phyloP scores from a whole-genome alignment of 2,113 vertebrate genomes.

The Carlito syrichta region DNA sequence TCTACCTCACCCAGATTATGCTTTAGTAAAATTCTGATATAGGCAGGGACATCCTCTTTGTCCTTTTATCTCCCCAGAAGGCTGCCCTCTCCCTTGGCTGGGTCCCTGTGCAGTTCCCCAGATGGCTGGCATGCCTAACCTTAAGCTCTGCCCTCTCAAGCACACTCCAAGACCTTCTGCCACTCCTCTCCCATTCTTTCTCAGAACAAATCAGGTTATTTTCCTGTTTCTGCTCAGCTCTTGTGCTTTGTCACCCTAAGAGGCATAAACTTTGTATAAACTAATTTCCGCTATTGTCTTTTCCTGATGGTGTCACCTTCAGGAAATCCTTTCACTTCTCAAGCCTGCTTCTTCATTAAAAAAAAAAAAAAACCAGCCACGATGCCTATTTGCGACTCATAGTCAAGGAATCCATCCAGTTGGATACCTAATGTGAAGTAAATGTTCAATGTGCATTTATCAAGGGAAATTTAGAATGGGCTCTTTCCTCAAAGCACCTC shows the following conservation, averaged over 20 bases:
- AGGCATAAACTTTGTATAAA: not conserved
- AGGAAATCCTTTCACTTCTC: not conserved
- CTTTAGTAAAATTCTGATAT: not conserved
- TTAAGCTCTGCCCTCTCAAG: not conserved
- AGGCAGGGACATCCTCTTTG: no score
- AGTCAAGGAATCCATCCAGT: not conserved
- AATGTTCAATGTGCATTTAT: not conserved
- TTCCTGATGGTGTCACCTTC: not conserved
- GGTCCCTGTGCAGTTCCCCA: no score
- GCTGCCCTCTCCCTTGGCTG: not conserved
- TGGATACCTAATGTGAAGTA: not conserved
- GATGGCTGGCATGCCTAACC: not conserved
- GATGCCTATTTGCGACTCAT: not conserved
- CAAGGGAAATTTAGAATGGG: not conserved
- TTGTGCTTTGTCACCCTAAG: not conserved
- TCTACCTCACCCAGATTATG: not conserved
- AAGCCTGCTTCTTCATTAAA: not conserved
- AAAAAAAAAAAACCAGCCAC: not conserved
- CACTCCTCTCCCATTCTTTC: not conserved
- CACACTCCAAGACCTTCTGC: not conserved
- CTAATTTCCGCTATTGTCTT: not conserved
- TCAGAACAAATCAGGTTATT: not conserved
- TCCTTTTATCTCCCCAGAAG: not conserved
- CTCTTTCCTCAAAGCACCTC: not conserved
- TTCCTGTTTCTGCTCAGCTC: not conserved